These are phyloP conservation scores for Notolepis coatsorum DNA, from an alignment of 2,797 vertebrate genomes.

Conservation along the genomic window DNA sequence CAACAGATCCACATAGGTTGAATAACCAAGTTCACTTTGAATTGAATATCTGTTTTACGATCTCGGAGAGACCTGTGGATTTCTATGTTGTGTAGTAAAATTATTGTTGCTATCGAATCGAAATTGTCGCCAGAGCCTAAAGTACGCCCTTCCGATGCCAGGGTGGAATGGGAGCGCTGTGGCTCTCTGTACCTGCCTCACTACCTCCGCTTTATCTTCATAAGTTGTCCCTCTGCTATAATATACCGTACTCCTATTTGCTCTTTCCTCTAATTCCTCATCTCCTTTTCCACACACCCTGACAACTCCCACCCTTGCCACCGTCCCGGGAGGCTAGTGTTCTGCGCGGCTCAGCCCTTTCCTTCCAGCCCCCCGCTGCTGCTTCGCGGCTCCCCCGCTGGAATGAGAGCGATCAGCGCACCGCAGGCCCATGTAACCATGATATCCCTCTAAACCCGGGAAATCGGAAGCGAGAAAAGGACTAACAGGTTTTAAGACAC, in stretches of 20 bases:
- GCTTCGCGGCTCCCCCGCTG: slow-evolving; percentile 50
- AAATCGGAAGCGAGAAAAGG: slow-evolving; percentile 61
- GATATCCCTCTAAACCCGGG: slow-evolving; percentile 69
- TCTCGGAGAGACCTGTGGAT: too few species aligned
- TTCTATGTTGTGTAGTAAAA: too few species aligned
- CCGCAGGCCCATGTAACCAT: slow-evolving; percentile 56
- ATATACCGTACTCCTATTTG: neutral
- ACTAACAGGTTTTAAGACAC: slow-evolving; percentile 62
- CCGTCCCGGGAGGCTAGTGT: neutral
- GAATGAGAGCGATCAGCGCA: slow-evolving; percentile 42
- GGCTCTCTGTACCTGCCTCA: neutral
- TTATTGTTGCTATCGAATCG: too few species aligned
- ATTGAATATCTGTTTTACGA: too few species aligned
- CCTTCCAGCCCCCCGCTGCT: slow-evolving; percentile 35
- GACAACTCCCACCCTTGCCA: neutral
- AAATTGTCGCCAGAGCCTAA: too few species aligned
- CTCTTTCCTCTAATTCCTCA: neutral
- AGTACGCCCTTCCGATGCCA: too few species aligned
- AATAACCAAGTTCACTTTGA: too few species aligned
- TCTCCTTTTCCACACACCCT: slow-evolving; percentile 6
- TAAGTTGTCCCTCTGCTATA: neutral
- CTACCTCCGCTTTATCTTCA: neutral
- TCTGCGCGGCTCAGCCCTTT: slow-evolving; percentile 41
- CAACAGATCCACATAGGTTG: too few species aligned
- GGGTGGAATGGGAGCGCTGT: too few species aligned